These are phyloP conservation scores for Rotaria macrura DNA, from an alignment of 2,888 invertebrate genomes.

Conservation along the genomic window DNA sequence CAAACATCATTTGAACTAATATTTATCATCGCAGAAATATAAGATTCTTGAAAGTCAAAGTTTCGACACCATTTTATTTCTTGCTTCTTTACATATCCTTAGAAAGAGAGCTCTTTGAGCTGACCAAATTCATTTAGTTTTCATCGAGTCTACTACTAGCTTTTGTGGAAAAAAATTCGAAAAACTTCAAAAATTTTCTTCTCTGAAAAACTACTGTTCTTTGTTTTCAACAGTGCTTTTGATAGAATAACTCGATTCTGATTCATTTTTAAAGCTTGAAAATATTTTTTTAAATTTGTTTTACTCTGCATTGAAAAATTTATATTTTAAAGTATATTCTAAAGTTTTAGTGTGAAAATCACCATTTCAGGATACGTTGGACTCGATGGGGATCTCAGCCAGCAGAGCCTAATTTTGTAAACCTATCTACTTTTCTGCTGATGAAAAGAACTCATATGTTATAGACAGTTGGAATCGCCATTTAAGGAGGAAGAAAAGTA, in stretches of 20 bases:
- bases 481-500: background rate
- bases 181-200: background rate
- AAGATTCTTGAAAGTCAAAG: background rate
- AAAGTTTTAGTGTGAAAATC: background rate
- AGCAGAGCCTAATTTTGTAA: background rate
- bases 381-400: too few species aligned
- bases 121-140: background rate
- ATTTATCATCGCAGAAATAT: too few species aligned
- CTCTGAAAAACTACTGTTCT: too few species aligned
- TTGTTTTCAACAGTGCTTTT: background rate
- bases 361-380: background rate
- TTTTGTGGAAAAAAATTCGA: background rate
- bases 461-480: background rate
- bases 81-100: background rate
- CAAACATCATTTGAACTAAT: too few species aligned
- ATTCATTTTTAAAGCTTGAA: background rate
- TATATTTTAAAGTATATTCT: background rate
- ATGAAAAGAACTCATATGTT: background rate
- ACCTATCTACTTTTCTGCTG: background rate
- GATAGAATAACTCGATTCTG: background rate
- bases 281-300: background rate
- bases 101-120: background rate
- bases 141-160: background rate
- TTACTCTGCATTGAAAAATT: background rate
- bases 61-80: background rate